These are phyloP conservation scores for Lasioglossum morio DNA, from an alignment of 2,888 invertebrate genomes.

Conservation along the genomic window DNA sequence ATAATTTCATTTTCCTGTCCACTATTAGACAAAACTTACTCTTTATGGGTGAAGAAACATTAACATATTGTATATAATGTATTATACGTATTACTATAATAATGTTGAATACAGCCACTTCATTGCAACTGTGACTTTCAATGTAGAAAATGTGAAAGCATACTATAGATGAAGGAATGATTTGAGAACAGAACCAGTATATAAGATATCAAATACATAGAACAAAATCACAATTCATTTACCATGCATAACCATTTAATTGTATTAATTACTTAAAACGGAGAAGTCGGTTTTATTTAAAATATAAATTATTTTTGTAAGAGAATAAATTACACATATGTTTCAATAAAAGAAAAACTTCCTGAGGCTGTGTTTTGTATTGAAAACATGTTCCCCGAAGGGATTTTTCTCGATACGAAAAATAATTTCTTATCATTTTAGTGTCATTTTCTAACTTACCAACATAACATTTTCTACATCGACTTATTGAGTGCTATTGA, in stretches of 20 bases:
- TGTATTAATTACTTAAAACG: neutral
- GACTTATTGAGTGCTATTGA: too few species aligned
- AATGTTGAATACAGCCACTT: neutral
- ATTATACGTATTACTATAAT: conserved; percentile 25
- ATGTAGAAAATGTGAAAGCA: neutral
- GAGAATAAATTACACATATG: conserved; percentile 12
- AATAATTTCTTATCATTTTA: too few species aligned
- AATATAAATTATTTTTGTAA: conserved; percentile 18
- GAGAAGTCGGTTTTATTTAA: conserved; percentile 2
- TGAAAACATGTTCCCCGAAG: too few species aligned
- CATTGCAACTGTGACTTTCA: conserved; percentile 12
- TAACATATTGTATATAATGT: conserved; percentile 39
- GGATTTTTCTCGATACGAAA: too few species aligned
- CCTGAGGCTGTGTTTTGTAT: too few species aligned
- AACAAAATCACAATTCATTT: neutral
- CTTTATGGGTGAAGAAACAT: neutral
- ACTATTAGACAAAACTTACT: conserved; percentile 26
- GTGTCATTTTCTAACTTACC: too few species aligned
- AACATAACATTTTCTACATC: too few species aligned
- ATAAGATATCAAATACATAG: neutral
- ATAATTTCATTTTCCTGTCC: conserved; percentile 23
- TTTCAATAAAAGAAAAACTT: neutral
- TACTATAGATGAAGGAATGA: neutral
- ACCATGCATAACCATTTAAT: neutral
- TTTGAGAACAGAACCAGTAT: neutral